A percentile compares a stretch with the other conserved stretches of the same genome.
Conservation (phyloP, 1,140 invertebrate species). For the Linepithema humile region DNA sequence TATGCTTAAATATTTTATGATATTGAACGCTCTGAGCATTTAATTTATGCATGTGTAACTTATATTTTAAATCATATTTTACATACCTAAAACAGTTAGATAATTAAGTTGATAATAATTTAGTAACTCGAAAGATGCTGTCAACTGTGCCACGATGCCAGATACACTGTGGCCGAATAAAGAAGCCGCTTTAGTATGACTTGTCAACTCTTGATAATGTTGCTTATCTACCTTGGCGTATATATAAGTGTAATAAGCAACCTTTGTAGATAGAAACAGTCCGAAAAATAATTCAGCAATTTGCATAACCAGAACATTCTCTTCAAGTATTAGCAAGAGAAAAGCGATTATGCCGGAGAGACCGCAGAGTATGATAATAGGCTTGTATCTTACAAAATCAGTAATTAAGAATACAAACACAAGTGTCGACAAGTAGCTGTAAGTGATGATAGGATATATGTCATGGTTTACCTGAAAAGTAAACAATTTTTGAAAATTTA, state of each 20-base stretch:
- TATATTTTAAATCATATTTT: neutral
- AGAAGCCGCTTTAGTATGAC: conserved; percentile 89
- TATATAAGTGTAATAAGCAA: conserved; percentile 97
- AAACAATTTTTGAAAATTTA: conserved; percentile 22
- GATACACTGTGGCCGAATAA: conserved; percentile 89
- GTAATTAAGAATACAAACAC: conserved; percentile 92
- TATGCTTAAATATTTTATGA: too few relatives aligned
- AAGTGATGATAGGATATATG: conserved; percentile 93
- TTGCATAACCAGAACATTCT: conserved; percentile 80
- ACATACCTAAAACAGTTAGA: conserved; percentile 87
- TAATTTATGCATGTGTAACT: too few relatives aligned
- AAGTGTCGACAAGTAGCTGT: conserved; percentile 90
- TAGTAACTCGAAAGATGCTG: conserved; percentile 86
- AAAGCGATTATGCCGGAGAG: conserved; percentile 76
- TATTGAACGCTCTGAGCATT: too few relatives aligned
- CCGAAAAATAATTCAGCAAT: conserved; percentile 88
- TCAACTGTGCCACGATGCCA: conserved; percentile 88
- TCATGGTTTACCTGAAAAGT: conserved; percentile 88
- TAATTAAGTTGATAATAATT: conserved; percentile 89
- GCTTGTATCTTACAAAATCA: conserved; percentile 94
- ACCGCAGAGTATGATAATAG: conserved; percentile 91
- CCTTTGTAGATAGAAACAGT: conserved; percentile 93
- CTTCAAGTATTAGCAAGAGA: conserved; percentile 79
- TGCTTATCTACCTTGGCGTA: conserved; percentile 94
- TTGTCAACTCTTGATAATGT: conserved; percentile 91